Base-by-base conservation (phyloP, 2,888 invertebrate genomes). In the Smittia sp. region DNA sequence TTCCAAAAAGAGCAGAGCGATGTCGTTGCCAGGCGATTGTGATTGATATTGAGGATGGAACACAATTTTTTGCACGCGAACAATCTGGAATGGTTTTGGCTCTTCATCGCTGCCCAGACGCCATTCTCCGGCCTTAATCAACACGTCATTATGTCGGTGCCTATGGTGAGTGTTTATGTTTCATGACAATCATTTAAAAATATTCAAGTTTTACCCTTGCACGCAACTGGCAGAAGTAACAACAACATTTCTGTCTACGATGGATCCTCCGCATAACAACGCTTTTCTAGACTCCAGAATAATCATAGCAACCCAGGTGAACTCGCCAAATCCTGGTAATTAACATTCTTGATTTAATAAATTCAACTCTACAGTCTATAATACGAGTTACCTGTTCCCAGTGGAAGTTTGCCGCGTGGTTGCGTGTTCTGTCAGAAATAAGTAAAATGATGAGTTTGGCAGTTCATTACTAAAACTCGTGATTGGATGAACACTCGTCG, bases 101-200 rank as follows among this genome's bases (percentile, higher is more conserved):
- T 93, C 92, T 70, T 90, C 90, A 76, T 91, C 91, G 77, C 90
- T 89, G 62, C 91, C 92, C 1, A 93, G 84, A 78, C 91, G 90
- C 91, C 92, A 93, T 86, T 92, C 92, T 0, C 93, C 93, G 0
- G 89, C 89, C 79, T 93, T 92, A 77, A 93, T 87, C 0, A 90
- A 84, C 0, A 93, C 84, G 78, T 92, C 90, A 76, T 84, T 84
- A 13, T 90, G 86, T 25, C 84, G 81, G 1, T 88, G 81, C 46
- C 90, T 90, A 22, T 22, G 9, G n/a, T 7, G 15, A 46, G n/a
- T 46, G 46, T 46, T 80, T 74, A 46, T 46, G 11, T 46, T 80
- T 74, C 76, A 74, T 75, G 20, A 69, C 25, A 62, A 11, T 62
- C 13, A 24, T 62, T 24, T 2, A 46, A 32, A 32, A 32, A 32